Evolutionary conservation across 2,113 vertebrate genomes (phyloP).

Genomic region (Silurus asotus): DNA sequence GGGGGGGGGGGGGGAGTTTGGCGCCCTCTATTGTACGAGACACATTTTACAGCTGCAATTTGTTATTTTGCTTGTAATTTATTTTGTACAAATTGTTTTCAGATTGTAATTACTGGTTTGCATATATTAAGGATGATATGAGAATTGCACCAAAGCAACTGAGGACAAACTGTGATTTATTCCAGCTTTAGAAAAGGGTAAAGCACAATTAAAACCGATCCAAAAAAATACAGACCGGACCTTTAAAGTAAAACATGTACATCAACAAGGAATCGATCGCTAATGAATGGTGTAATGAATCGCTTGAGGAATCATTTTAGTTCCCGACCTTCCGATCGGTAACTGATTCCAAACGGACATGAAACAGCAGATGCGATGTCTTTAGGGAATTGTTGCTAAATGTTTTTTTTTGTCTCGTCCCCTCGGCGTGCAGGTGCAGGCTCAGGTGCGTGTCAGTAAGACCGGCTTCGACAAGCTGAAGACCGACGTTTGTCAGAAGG

Average conservation of each 20-base stretch:
- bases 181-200: not conserved
- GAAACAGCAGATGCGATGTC: not conserved
- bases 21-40: not conserved
- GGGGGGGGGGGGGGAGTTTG: too few species aligned
- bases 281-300: not conserved
- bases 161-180: too few species aligned
- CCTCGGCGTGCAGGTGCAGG: slow-evolving; percentile 82
- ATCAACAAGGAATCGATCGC: not conserved
- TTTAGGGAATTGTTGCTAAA: too few species aligned
- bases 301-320: not conserved
- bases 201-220: not conserved
- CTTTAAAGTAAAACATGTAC: not conserved
- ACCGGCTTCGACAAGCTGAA: slow-evolving; percentile 94
- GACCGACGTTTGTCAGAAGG: slow-evolving; percentile 97
- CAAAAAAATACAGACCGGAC: not conserved
- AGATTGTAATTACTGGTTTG: too few species aligned
- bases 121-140: too few species aligned
- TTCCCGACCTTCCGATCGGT: not conserved
- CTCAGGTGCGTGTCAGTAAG: slow-evolving; percentile 92
- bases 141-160: too few species aligned
- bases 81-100: too few species aligned
- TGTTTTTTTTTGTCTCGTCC: not conserved
- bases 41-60: not conserved
- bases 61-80: not conserved
- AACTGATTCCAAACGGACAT: not conserved